phyloP scores from a whole-genome alignment of 2,797 vertebrate genomes.

The Neosilurus mollespiculum region DNA sequence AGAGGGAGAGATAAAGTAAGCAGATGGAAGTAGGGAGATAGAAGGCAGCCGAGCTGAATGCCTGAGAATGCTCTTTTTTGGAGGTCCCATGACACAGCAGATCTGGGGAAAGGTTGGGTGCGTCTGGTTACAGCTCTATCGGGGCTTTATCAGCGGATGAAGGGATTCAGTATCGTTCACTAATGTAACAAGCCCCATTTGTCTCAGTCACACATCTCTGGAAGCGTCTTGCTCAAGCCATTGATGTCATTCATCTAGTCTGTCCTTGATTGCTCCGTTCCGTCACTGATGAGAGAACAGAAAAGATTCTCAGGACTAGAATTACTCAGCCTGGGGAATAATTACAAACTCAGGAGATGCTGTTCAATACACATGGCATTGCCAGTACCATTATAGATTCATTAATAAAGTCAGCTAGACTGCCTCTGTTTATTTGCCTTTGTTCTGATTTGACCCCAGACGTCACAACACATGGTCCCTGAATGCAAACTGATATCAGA shows the following conservation, averaged over 20 bases:
- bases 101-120: slow-evolving; percentile 75
- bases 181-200: slow-evolving; percentile 80
- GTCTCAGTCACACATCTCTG: slow-evolving; percentile 78
- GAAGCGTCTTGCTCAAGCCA: slow-evolving; percentile 71
- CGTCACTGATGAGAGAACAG: slow-evolving; percentile 57
- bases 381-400: not conserved
- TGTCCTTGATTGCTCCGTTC: slow-evolving; percentile 75
- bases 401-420: slow-evolving; percentile 30
- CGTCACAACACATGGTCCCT: slow-evolving; percentile 28
- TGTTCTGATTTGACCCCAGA: slow-evolving; percentile 41
- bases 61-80: slow-evolving; percentile 55
- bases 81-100: slow-evolving; percentile 65
- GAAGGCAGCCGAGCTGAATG: slow-evolving; percentile 45
- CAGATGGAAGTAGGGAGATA: slow-evolving; percentile 34
- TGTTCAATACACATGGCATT: not conserved
- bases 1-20: slow-evolving; percentile 7
- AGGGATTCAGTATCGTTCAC: slow-evolving; percentile 74
- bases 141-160: slow-evolving; percentile 72
- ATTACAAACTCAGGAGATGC: slow-evolving; percentile 17
- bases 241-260: slow-evolving; percentile 77
- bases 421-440: slow-evolving; percentile 4
- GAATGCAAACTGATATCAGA: slow-evolving; percentile 52
- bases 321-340: slow-evolving; percentile 53
- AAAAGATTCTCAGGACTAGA: slow-evolving; percentile 59
- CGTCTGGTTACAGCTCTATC: slow-evolving; percentile 79